phyloP scores from a whole-genome alignment of 2,888 invertebrate genomes.

The Erynnis tages region DNA sequence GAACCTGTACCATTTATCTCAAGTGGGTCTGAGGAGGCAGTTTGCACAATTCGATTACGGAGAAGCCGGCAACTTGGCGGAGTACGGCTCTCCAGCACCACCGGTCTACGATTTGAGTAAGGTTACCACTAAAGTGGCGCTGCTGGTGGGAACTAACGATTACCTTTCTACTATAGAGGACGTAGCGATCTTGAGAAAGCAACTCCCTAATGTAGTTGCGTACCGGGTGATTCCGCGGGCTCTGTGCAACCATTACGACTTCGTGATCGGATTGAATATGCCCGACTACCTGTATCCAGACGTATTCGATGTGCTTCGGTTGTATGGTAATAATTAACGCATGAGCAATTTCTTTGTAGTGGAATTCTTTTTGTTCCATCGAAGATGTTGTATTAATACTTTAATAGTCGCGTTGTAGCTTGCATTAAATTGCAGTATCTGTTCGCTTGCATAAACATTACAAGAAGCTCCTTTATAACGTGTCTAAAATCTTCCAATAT shows the following conservation, averaged over 20 bases:
- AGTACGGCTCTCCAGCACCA: conserved; percentile 36
- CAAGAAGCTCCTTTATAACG: too few species aligned
- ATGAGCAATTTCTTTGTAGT: too few species aligned
- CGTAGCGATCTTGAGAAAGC: conserved; percentile 31
- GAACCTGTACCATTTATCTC: conserved; percentile 41
- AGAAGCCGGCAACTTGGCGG: conserved; percentile 28
- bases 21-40: conserved; percentile 33
- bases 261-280: conserved; percentile 39
- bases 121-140: conserved; percentile 37
- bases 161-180: conserved; percentile 35
- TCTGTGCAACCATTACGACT: conserved; percentile 40
- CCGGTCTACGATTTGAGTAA: conserved; percentile 42
- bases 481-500: too few species aligned
- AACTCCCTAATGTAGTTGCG: conserved; percentile 40
- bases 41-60: conserved; percentile 42
- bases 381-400: too few species aligned
- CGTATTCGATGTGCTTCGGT: conserved; percentile 33
- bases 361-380: too few species aligned
- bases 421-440: too few species aligned
- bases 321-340: neutral
- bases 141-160: conserved; percentile 40
- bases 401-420: too few species aligned
- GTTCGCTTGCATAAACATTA: too few species aligned
- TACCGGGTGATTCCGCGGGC: conserved; percentile 32
- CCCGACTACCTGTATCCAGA: conserved; percentile 35